Evolutionary conservation across 2,797 vertebrate genomes (phyloP).

Genomic region (Pyrrhura leucotis): DNA sequence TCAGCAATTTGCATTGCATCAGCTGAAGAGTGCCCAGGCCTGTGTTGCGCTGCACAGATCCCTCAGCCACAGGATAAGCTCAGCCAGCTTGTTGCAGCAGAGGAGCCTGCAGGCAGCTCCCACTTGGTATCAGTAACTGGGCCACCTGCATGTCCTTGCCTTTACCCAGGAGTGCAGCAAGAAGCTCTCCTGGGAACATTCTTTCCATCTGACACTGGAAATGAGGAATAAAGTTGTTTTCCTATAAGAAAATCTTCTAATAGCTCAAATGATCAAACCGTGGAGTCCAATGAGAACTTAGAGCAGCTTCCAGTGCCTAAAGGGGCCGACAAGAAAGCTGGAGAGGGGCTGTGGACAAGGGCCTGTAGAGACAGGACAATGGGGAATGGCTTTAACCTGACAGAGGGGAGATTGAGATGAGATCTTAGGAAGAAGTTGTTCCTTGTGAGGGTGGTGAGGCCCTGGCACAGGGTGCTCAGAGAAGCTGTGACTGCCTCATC

Average conservation of each 20-base stretch:
- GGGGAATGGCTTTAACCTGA: neutral
- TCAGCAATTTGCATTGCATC: fast-evolving
- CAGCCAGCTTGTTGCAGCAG: neutral
- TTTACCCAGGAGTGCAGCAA: neutral
- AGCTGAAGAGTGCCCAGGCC: neutral
- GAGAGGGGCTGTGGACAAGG: neutral
- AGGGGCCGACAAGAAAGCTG: neutral
- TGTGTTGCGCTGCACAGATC: neutral
- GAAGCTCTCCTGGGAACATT: neutral
- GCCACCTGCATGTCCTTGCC: neutral
- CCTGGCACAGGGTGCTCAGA: neutral
- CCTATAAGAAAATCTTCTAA: neutral
- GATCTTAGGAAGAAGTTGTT: neutral
- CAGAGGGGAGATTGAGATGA: neutral
- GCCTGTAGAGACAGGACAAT: neutral
- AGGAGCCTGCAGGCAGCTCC: neutral
- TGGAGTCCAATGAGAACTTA: neutral
- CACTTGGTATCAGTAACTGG: neutral
- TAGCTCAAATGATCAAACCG: neutral
- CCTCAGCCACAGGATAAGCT: neutral
- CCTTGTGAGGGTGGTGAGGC: neutral
- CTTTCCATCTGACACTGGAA: neutral
- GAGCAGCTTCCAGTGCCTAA: neutral
- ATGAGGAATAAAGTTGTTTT: neutral
- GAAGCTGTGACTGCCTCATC: neutral